Percentiles rank a stretch among this genome's conserved stretches.
These are phyloP conservation scores for Drosophila miranda DNA, from an alignment of 1,140 invertebrate genomes.

Conservation along the genomic window DNA sequence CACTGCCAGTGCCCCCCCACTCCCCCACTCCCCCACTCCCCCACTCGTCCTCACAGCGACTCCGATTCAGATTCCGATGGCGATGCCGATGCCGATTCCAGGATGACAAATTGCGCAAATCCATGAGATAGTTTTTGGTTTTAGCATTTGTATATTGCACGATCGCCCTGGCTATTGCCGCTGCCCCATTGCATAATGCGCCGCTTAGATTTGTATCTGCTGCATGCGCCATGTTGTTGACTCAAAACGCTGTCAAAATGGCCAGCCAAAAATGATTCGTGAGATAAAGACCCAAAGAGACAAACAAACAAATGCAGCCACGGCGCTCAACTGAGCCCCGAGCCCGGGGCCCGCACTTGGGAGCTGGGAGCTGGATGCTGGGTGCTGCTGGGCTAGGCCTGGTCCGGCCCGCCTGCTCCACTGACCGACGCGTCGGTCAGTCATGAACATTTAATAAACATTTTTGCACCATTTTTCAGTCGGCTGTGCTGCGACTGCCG, in stretches of 20 bases:
- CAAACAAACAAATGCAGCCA: conserved; percentile 55
- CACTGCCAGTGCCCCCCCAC: conserved; percentile 30
- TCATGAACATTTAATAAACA: conserved; percentile 74
- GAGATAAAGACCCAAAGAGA: conserved; percentile 62
- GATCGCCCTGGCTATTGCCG: conserved; percentile 38
- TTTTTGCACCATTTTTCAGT: conserved; percentile 73
- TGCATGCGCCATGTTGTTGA: conserved; percentile 78
- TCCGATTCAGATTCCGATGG: conserved; percentile 33
- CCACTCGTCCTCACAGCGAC: not conserved
- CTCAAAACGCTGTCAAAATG: conserved; percentile 80
- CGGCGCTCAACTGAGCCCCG: conserved; percentile 17
- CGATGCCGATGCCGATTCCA: conserved; percentile 36
- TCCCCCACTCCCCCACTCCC: not conserved
- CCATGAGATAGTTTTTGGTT: conserved; percentile 76
- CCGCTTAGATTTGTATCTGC: conserved; percentile 78
- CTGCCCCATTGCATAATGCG: conserved; percentile 67
- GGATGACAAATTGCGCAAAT: conserved; percentile 81
- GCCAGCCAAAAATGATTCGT: conserved; percentile 75
- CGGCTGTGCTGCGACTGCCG: conserved; percentile 37
- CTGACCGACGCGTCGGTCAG: conserved; percentile 46
- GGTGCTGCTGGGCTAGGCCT: conserved; percentile 37
- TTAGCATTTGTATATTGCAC: conserved; percentile 44
- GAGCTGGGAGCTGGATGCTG: conserved; percentile 16
- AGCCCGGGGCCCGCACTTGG: not conserved
- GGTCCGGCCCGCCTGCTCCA: conserved; percentile 14